Conservation (phyloP, 2,888 invertebrate genomes). For the Sinhomidia bicolor region DNA sequence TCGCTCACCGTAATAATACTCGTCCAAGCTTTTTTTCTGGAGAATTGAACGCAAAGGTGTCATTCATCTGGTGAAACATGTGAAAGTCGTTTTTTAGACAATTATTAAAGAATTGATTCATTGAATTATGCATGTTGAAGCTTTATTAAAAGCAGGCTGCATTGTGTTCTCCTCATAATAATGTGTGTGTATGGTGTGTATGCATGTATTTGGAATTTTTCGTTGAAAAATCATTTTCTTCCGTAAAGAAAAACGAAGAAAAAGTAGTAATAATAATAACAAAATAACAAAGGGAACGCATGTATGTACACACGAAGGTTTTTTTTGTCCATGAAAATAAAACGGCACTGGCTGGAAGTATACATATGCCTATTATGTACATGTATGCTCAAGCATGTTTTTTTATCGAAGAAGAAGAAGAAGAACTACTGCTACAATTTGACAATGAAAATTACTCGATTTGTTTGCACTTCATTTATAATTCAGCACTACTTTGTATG, state of each 20-base stretch:
- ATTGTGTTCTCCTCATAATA: too few species aligned
- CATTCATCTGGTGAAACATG: conserved; percentile 20
- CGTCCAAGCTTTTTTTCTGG: too few species aligned
- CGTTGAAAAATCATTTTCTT: conserved; percentile 28
- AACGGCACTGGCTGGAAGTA: too few species aligned
- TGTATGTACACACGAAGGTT: background rate
- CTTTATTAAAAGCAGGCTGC: conserved; percentile 2
- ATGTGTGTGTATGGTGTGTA: too few species aligned
- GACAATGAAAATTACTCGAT: conserved; percentile 67
- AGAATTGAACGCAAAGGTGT: conserved; percentile 23
- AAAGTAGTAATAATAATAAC: too few species aligned
- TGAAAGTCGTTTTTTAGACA: conserved; percentile 32
- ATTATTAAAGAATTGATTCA: conserved; percentile 33
- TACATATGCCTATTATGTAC: too few species aligned
- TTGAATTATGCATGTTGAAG: conserved; percentile 24
- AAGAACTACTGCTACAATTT: conserved; percentile 30
- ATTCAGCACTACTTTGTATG: conserved; percentile 46
- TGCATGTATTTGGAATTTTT: conserved; percentile 5
- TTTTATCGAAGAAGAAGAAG: too few species aligned
- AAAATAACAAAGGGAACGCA: background rate
- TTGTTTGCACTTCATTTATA: conserved; percentile 69
- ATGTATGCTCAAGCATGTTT: conserved; percentile 6
- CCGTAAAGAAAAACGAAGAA: background rate
- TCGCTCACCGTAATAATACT: too few species aligned
- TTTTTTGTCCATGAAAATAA: background rate